These are phyloP conservation scores for Sphenopsis melanotis DNA, from an alignment of 2,797 vertebrate species.

Conservation along the genomic window DNA sequence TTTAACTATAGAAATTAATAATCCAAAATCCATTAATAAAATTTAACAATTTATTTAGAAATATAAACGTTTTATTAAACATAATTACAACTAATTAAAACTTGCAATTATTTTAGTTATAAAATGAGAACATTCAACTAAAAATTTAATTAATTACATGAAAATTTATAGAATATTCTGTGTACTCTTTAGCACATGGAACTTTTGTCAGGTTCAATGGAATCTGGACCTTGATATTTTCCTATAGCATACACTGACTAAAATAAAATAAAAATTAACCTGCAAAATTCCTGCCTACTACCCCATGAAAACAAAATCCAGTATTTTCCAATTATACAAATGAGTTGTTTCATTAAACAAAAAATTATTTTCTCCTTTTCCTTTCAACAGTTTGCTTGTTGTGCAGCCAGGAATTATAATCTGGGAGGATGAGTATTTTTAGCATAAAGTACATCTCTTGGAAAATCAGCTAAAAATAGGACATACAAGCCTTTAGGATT, in stretches of 20 bases:
- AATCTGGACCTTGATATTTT: not conserved
- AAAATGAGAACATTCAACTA: not conserved
- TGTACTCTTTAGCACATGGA: not conserved
- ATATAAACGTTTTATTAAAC: not conserved
- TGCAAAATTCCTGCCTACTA: not conserved
- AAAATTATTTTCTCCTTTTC: not conserved
- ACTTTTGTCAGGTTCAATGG: not conserved
- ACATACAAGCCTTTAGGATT: not conserved
- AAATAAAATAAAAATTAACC: not conserved
- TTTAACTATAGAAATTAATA: not conserved
- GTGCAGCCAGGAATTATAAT: not conserved
- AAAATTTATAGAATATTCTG: not conserved
- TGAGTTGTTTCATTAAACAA: not conserved
- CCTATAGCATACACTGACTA: not conserved
- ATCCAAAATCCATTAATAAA: not conserved
- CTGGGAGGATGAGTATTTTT: slow-evolving; percentile 24
- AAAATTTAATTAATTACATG: not conserved
- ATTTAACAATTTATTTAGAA: not conserved
- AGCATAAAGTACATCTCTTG: not conserved
- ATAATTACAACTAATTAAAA: not conserved
- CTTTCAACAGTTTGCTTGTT: not conserved
- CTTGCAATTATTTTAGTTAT: not conserved
- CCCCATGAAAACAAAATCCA: not conserved
- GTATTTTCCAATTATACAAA: not conserved
- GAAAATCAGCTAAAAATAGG: slow-evolving; percentile 41